Evolutionary conservation across 2,113 vertebrate genomes (phyloP).

Genomic region (Pelusios castaneus): DNA sequence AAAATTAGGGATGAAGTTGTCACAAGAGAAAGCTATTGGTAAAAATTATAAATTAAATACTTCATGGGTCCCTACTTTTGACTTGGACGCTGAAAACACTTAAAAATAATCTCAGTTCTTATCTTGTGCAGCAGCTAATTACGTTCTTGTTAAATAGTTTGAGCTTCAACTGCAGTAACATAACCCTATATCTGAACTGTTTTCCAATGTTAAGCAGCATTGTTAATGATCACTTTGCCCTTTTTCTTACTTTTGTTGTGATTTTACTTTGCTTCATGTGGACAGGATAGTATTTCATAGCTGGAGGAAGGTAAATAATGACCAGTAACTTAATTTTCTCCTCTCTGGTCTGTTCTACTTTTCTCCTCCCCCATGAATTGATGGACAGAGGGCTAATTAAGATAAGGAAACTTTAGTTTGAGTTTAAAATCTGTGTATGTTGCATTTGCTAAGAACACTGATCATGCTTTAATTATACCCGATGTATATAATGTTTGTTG

Average conservation of each 20-base stretch:
- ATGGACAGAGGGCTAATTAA: not conserved
- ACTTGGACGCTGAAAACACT: slow-evolving; percentile 36
- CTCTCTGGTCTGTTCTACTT: not conserved
- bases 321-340: slow-evolving; percentile 54
- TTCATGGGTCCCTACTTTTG: slow-evolving; percentile 56
- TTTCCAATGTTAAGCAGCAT: slow-evolving; percentile 56
- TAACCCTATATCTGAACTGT: slow-evolving; percentile 41
- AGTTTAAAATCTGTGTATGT: not conserved
- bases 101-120: not conserved
- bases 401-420: not conserved
- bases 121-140: not conserved
- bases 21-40: slow-evolving; percentile 10
- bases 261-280: slow-evolving; percentile 38
- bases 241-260: slow-evolving; percentile 44
- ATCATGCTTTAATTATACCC: not conserved
- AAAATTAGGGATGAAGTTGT: slow-evolving; percentile 21
- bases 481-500: not conserved
- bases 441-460: not conserved
- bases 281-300: slow-evolving; percentile 29
- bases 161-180: slow-evolving; percentile 53
- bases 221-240: not conserved
- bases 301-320: slow-evolving; percentile 69
- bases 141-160: slow-evolving; percentile 16
- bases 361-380: not conserved
- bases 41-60: not conserved